Percentiles rank a stretch among this genome's conserved stretches.
phyloP scores from a whole-genome alignment of 2,113 vertebrate species.

The Oceanodroma tethys region DNA sequence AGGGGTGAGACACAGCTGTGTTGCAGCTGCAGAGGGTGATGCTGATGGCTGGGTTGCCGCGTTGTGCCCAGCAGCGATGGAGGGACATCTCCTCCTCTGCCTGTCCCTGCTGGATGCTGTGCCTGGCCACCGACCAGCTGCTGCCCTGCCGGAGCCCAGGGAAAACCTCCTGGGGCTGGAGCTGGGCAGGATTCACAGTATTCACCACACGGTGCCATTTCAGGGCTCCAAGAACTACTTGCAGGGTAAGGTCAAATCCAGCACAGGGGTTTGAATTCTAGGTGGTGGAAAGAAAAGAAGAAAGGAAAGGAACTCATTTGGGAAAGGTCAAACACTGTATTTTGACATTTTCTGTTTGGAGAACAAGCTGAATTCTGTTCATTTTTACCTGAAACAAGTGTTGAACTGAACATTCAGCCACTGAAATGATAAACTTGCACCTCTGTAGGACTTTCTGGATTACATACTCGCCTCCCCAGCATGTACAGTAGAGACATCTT shows the following conservation, averaged over 20 bases:
- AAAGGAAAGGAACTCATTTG: background rate
- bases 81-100: background rate
- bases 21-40: background rate
- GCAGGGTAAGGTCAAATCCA: background rate
- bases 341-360: background rate
- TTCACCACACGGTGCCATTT: background rate
- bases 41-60: background rate
- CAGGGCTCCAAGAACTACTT: background rate
- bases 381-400: background rate
- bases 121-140: background rate
- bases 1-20: background rate
- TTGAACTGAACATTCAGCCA: background rate
- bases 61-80: accelerated
- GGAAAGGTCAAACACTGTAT: background rate
- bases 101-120: background rate
- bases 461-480: background rate
- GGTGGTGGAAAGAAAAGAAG: background rate
- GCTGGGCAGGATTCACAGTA: background rate
- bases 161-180: background rate
- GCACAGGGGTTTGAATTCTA: background rate
- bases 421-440: background rate
- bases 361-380: background rate
- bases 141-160: background rate
- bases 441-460: background rate
- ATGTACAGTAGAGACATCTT: background rate